These are phyloP conservation scores for Perdita meconis DNA, from an alignment of 2,888 invertebrate genomes.

Conservation along the genomic window DNA sequence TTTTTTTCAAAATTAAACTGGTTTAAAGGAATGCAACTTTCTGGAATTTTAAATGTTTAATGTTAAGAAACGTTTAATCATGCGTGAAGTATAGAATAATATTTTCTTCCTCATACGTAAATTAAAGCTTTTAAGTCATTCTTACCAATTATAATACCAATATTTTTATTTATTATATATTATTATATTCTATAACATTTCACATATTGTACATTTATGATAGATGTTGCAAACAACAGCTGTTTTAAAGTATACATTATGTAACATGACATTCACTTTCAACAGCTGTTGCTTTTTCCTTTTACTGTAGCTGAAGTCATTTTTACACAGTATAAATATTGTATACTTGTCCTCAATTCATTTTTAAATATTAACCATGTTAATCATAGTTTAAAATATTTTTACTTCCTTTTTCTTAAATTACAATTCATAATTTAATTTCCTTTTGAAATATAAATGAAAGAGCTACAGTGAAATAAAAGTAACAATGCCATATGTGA, in stretches of 20 bases:
- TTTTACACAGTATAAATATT: too few relatives aligned
- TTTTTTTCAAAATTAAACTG: background rate
- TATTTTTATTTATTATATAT: background rate
- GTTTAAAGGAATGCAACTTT: slow-evolving; percentile 7
- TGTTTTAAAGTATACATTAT: slow-evolving; percentile 59
- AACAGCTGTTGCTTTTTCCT: slow-evolving; percentile 41
- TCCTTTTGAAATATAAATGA: too few relatives aligned
- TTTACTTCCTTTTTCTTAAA: too few relatives aligned
- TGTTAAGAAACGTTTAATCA: background rate
- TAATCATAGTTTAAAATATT: too few relatives aligned
- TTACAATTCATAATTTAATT: too few relatives aligned
- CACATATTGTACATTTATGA: slow-evolving; percentile 13
- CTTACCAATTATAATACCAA: background rate
- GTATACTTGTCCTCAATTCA: too few relatives aligned
- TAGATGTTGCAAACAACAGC: slow-evolving; percentile 48
- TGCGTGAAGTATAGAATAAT: background rate
- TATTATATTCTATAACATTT: background rate
- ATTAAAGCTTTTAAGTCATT: background rate
- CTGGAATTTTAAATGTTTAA: background rate
- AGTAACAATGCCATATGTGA: too few relatives aligned
- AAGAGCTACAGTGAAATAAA: too few relatives aligned
- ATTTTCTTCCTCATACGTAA: background rate
- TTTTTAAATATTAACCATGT: too few relatives aligned
- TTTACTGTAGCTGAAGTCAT: background rate
- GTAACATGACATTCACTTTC: slow-evolving; percentile 68